Base-by-base conservation (phyloP, 2,797 vertebrate species). In the Megalops cyprinoides region DNA sequence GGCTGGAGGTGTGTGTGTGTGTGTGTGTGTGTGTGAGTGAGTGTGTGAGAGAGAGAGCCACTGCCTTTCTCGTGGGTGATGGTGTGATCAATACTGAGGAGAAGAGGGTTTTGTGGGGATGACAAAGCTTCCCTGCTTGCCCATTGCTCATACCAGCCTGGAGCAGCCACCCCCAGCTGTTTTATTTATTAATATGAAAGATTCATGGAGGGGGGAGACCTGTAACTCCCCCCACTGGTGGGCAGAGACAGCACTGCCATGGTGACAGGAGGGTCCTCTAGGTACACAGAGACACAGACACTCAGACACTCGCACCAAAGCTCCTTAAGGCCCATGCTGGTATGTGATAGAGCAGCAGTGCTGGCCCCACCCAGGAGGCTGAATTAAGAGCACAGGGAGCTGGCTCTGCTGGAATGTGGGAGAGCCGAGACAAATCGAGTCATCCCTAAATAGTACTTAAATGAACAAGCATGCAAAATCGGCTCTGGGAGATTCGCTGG, bases 81-180 rank as follows among this genome's bases (percentile, higher is more conserved):
- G 56, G 42, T 74, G 37, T 77, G 82, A 88, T 87, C 85, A 88
- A 84, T 86, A 79, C 80, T 78, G 74, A 86, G 51, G 82, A 87
- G 82, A 86, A 82, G 82, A 82, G 78, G 82, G 77, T 76, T 69
- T 69, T 81, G 78, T 78, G 80, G 84, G 78, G 80, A 84, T 84
- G 82, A 88, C 84, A 60, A 44, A 9, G 0, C 48, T 78, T 73
- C 49, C 78, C 75, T 42, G 65, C 58, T 39, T 37, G 25, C 80
- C 62, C 18, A 37, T 69, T 37, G 25, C 8, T 83, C 51, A 58
- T 14, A 62, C 65, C 56, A 78, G n/a, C 25, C 67, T 0, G n/a
- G 58, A 34, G 8, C 37, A 4, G 31, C 62, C 62, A 3, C 31
- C 25, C 39, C 12, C 14, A 14, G 23, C 25, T 20, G 51, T 34